These are phyloP conservation scores for Moxostoma hubbsi DNA, from an alignment of 2,797 vertebrate species.

Conservation along the genomic window DNA sequence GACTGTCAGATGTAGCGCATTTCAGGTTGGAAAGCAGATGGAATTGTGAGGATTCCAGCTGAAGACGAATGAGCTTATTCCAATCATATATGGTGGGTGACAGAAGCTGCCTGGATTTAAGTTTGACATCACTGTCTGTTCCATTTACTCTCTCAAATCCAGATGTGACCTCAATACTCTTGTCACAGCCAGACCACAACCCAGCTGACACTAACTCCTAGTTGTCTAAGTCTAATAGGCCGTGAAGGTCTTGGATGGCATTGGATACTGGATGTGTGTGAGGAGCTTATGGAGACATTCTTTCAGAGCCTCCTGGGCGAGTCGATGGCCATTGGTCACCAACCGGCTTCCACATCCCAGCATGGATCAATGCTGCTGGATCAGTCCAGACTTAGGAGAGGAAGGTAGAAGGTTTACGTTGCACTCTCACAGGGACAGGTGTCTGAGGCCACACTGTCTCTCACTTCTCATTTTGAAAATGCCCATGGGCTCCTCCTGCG, in stretches of 20 bases:
- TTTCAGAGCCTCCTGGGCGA: conserved; percentile 32
- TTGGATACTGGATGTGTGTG: conserved; percentile 20
- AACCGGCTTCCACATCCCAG: conserved; percentile 37
- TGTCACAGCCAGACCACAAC: conserved; percentile 34
- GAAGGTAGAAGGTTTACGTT: conserved; percentile 59
- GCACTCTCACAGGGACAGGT: conserved; percentile 68
- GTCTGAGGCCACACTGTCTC: conserved; percentile 71
- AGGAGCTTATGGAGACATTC: conserved; percentile 12
- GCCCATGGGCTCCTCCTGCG: conserved; percentile 73
- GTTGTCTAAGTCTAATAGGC: conserved; percentile 44
- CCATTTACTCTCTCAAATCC: conserved; percentile 31
- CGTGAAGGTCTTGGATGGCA: conserved; percentile 20
- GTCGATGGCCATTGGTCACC: conserved; percentile 42
- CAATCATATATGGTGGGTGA: conserved; percentile 26
- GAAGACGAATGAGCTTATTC: conserved; percentile 16
- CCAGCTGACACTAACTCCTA: conserved; percentile 23
- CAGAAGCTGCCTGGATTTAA: conserved; percentile 15
- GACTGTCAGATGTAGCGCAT: neutral
- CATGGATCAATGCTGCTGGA: conserved; percentile 57
- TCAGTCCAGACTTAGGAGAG: conserved; percentile 56
- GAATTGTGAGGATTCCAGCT: conserved; percentile 21
- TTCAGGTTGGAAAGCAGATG: conserved; percentile 23
- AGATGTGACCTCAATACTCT: conserved; percentile 45
- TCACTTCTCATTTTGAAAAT: conserved; percentile 74
- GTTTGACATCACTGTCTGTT: conserved; percentile 28